phyloP scores from a whole-genome alignment of 2,113 vertebrate genomes.

The Crotophaga sulcirostris region DNA sequence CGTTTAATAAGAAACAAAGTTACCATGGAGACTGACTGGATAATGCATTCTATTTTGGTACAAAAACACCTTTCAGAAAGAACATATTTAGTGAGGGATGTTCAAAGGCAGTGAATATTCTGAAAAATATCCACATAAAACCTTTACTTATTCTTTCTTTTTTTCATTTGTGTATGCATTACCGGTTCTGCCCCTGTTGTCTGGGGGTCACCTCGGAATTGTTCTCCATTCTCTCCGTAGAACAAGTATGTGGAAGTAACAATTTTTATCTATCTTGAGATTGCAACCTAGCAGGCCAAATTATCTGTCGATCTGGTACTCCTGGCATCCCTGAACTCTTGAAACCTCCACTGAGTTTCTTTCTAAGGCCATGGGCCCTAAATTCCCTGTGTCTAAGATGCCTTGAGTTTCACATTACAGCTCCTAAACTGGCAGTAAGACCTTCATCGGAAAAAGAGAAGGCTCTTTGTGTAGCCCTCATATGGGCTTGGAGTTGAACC shows the following conservation, averaged over 20 bases:
- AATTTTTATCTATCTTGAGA: background rate
- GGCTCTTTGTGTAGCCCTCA: background rate
- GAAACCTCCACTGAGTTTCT: background rate
- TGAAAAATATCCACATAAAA: background rate
- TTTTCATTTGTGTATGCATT: background rate
- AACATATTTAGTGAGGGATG: constrained; percentile 36
- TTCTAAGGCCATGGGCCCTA: background rate
- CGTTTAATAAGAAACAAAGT: constrained; percentile 76
- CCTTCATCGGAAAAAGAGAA: background rate
- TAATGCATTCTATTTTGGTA: constrained; percentile 65
- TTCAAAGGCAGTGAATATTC: background rate
- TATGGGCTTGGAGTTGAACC: background rate
- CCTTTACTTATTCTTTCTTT: background rate
- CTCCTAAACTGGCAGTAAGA: background rate
- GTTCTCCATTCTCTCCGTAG: background rate
- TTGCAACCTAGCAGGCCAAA: background rate
- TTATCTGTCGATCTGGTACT: background rate
- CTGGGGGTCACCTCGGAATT: background rate
- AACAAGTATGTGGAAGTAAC: background rate
- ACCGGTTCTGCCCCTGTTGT: background rate
- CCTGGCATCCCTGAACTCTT: background rate
- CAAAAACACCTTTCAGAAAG: constrained; percentile 54
- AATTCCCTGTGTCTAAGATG: background rate
- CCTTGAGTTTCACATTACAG: background rate
- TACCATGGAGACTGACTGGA: constrained; percentile 69